Evolutionary conservation across 2,888 invertebrate genomes (phyloP).

Genomic region (Aplocera efformata): DNA sequence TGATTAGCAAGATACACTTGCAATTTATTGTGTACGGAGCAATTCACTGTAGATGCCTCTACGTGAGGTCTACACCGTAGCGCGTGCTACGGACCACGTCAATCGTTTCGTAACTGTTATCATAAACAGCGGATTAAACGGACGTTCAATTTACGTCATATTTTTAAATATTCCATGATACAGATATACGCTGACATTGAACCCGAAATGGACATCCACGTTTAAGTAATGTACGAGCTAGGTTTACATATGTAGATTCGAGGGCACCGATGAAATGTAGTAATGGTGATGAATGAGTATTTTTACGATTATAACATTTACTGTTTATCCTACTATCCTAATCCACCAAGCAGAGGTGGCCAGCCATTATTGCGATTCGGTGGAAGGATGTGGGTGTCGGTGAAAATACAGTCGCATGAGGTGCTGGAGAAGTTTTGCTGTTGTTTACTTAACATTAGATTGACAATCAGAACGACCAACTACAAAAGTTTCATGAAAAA

Average conservation of each 20-base stretch:
- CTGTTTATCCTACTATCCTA: too few species aligned
- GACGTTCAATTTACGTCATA: slow-evolving; percentile 17
- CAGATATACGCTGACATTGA: slow-evolving; percentile 23
- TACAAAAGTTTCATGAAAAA: too few species aligned
- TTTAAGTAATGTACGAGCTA: not conserved
- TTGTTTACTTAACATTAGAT: too few species aligned
- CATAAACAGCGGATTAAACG: slow-evolving; percentile 16
- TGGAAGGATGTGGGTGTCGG: too few species aligned
- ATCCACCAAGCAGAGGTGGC: too few species aligned
- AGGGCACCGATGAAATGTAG: slow-evolving; percentile 1
- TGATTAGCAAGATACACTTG: too few species aligned
- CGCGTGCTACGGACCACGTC: slow-evolving; percentile 16
- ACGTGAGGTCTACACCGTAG: slow-evolving; percentile 21
- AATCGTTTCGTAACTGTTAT: slow-evolving; percentile 14
- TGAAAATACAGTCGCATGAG: too few species aligned
- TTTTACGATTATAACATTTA: too few species aligned
- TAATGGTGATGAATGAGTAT: slow-evolving; percentile 5
- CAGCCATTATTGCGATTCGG: too few species aligned
- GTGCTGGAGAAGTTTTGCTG: too few species aligned
- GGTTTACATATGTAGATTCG: slow-evolving; percentile 2
- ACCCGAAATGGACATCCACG: slow-evolving; percentile 14
- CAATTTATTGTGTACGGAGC: too few species aligned
- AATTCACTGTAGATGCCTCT: slow-evolving; percentile 19
- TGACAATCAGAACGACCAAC: too few species aligned
- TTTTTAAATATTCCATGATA: slow-evolving; percentile 17